phyloP scores from a whole-genome alignment of 2,888 invertebrate species.

The Cheilosia vulpina region DNA sequence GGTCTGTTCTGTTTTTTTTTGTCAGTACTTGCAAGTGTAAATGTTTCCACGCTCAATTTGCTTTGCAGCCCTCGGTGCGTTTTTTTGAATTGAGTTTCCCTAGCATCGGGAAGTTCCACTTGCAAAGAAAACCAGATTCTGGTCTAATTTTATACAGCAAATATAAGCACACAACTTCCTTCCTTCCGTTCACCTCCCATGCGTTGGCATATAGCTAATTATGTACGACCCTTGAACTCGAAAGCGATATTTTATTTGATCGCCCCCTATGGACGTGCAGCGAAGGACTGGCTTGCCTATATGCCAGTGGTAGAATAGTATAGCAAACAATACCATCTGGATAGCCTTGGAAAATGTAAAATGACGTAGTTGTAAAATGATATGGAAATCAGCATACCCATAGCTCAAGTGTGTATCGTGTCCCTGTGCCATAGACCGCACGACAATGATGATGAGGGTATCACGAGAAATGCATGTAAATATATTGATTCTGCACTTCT shows the following conservation, averaged over 20 bases:
- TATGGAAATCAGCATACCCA: slow-evolving; percentile 51
- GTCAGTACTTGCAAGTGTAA: not conserved
- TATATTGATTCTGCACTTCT: slow-evolving; percentile 58
- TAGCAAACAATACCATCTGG: slow-evolving; percentile 52
- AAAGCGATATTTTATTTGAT: slow-evolving; percentile 19
- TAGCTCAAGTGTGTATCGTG: slow-evolving; percentile 38
- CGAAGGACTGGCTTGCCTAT: slow-evolving; percentile 8
- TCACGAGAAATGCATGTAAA: slow-evolving; percentile 27
- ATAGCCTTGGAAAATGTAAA: slow-evolving; percentile 55
- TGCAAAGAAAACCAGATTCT: not conserved
- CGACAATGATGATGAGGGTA: slow-evolving; percentile 15
- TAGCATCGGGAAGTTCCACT: not conserved
- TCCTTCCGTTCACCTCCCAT: not conserved
- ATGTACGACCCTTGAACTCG: slow-evolving; percentile 28
- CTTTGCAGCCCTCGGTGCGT: not conserved
- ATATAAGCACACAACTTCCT: slow-evolving; percentile 25
- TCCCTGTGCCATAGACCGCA: slow-evolving; percentile 14
- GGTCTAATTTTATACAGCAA: slow-evolving; percentile 17
- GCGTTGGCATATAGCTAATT: slow-evolving; percentile 21
- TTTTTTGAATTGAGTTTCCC: not conserved
- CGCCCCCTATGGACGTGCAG: not conserved
- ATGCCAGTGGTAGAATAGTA: slow-evolving; percentile 3
- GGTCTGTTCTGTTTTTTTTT: not conserved
- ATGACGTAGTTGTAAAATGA: slow-evolving; percentile 40
- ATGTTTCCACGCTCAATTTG: slow-evolving; percentile 24